Evolutionary conservation across 2,888 invertebrate genomes (phyloP).

Genomic region (Amiota mariae): DNA sequence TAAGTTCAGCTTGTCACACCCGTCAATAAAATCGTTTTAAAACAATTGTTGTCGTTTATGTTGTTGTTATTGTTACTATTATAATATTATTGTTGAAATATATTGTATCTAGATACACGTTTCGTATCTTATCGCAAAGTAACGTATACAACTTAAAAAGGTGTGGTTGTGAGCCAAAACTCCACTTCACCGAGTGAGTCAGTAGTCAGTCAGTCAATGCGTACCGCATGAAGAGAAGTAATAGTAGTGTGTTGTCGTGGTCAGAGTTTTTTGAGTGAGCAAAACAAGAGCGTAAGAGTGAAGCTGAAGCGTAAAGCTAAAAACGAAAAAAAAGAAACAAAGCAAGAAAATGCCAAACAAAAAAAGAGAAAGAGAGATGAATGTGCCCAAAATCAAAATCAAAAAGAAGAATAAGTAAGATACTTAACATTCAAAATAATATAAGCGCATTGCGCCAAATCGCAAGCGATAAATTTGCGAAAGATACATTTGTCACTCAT

Average conservation of each 20-base stretch:
- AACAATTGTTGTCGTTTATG: constrained; percentile 21
- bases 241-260: neutral
- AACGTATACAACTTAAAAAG: constrained; percentile 46
- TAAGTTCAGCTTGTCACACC: constrained; percentile 47
- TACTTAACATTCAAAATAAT: neutral
- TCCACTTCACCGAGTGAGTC: constrained; percentile 45
- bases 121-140: too few species aligned
- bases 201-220: constrained; percentile 21
- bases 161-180: constrained; percentile 56
- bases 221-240: constrained; percentile 53
- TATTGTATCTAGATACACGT: constrained; percentile 21
- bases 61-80: constrained; percentile 29
- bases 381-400: constrained; percentile 4
- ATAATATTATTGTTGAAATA: constrained; percentile 17
- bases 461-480: neutral
- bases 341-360: constrained; percentile 32
- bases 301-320: constrained; percentile 39
- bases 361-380: constrained; percentile 18
- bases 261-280: too few species aligned
- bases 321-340: constrained; percentile 44
- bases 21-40: constrained; percentile 31
- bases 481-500: constrained; percentile 3
- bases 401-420: constrained; percentile 8
- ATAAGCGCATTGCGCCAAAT: constrained; percentile 5
- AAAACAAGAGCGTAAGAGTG: too few species aligned